Percentiles rank a stretch among this genome's conserved stretches.
phyloP scores from a whole-genome alignment of 2,888 invertebrate species.

The Erannis defoliaria region DNA sequence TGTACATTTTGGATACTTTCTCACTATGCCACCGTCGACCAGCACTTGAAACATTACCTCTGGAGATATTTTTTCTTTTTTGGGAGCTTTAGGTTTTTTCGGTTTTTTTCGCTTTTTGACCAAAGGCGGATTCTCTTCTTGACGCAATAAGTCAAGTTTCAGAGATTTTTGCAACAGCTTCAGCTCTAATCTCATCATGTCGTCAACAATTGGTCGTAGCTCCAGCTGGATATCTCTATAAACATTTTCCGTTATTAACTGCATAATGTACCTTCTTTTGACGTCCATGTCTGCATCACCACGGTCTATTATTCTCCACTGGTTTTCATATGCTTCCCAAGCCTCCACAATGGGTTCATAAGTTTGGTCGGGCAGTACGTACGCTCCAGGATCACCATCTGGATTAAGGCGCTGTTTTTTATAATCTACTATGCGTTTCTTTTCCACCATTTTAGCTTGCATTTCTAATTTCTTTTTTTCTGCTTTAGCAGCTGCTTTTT shows the following conservation, averaged over 20 bases:
- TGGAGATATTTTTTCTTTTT: conserved; percentile 65
- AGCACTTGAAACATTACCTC: conserved; percentile 91
- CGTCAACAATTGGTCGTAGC: conserved; percentile 90
- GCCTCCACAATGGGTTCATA: conserved; percentile 56
- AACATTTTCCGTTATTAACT: conserved; percentile 89
- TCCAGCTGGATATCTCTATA: conserved; percentile 88
- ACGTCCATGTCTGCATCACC: conserved; percentile 84
- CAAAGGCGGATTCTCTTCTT: conserved; percentile 54
- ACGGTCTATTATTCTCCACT: conserved; percentile 73
- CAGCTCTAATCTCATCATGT: conserved; percentile 87
- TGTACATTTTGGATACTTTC: conserved; percentile 85
- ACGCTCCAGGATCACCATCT: conserved; percentile 76
- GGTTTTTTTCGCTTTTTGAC: conserved; percentile 74
- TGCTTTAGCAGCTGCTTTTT: conserved; percentile 71
- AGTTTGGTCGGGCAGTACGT: conserved; percentile 60
- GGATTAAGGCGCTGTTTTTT: conserved; percentile 79
- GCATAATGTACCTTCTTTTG: conserved; percentile 87
- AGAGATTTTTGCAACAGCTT: conserved; percentile 83
- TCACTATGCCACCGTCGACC: conserved; percentile 90
- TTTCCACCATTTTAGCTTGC: conserved; percentile 68
- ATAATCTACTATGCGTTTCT: conserved; percentile 75
- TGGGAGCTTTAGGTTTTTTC: conserved; percentile 39
- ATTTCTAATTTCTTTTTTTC: conserved; percentile 70
- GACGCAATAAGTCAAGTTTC: conserved; percentile 67
- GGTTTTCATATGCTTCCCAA: conserved; percentile 68